A percentile compares a stretch with the other conserved stretches of the same genome.
phyloP scores from a whole-genome alignment of 2,888 invertebrate species.

The Ormyrus thymus region DNA sequence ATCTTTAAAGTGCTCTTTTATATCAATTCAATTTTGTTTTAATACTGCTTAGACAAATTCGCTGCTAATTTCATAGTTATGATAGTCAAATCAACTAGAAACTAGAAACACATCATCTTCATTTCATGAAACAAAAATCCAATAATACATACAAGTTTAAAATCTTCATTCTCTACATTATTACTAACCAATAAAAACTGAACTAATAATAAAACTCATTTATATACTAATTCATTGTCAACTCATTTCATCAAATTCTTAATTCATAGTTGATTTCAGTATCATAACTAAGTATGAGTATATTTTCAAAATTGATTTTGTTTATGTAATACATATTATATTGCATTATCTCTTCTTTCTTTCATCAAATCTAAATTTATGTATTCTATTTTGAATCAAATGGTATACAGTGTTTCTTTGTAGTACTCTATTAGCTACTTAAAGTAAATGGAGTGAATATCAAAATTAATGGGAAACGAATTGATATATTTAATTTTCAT shows the following conservation, averaged over 20 bases:
- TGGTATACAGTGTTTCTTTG: conserved; percentile 1
- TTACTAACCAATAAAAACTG: no score
- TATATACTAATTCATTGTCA: no score
- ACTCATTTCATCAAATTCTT: no score
- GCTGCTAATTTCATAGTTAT: conserved; percentile 5
- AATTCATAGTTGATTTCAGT: background rate
- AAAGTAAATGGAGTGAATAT: no score
- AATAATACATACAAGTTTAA: no score
- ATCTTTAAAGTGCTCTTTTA: background rate
- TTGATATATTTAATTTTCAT: no score
- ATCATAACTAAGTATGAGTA: background rate
- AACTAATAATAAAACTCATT: no score
- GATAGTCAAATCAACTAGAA: background rate
- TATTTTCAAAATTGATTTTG: conserved; percentile 1
- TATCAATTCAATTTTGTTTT: background rate
- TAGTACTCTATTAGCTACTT: conserved; percentile 1
- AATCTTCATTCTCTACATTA: no score
- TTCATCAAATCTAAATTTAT: background rate
- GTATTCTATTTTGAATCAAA: background rate
- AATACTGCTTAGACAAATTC: background rate
- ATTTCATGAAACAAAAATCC: no score
- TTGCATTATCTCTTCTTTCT: background rate
- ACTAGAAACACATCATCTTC: no score
- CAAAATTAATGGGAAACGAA: no score
- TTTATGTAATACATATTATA: conserved; percentile 3